A percentile compares a stretch with the other conserved stretches of the same genome.
phyloP scores from a whole-genome alignment of 2,888 invertebrate species.

The Microctonus aethiopoides region DNA sequence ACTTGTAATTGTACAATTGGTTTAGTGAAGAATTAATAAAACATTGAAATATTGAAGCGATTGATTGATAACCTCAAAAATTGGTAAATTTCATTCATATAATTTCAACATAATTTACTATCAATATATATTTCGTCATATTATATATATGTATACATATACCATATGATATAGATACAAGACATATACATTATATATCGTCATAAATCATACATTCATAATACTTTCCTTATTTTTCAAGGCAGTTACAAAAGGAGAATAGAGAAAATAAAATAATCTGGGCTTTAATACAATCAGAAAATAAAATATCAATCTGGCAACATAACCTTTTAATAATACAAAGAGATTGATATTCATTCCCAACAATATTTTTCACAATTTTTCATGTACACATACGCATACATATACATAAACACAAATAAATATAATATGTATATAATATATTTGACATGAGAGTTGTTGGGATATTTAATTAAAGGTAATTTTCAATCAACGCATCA shows the following conservation, averaged over 20 bases:
- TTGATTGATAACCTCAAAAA: background rate
- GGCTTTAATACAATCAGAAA: slow-evolving; percentile 45
- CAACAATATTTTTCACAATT: too few species aligned
- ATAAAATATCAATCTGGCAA: slow-evolving; percentile 6
- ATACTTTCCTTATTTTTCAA: slow-evolving; percentile 43
- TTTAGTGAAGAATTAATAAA: background rate
- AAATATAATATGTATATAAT: too few species aligned
- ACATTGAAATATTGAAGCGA: background rate
- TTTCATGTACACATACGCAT: too few species aligned
- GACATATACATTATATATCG: background rate
- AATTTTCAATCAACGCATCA: slow-evolving; percentile 2
- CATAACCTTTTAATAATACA: background rate
- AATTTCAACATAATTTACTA: background rate
- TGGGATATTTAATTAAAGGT: background rate
- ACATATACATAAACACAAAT: too few species aligned
- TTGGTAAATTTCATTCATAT: slow-evolving; percentile 5
- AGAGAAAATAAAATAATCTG: too few species aligned
- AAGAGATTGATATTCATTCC: too few species aligned
- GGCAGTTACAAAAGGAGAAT: slow-evolving; percentile 47
- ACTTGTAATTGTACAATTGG: slow-evolving; percentile 21
- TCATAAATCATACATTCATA: too few species aligned
- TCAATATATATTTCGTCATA: background rate
- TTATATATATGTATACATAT: background rate
- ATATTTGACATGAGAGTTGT: background rate
- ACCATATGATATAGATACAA: slow-evolving; percentile 26